phyloP scores from a whole-genome alignment of 2,888 invertebrate genomes.

The Cordilura impudica region DNA sequence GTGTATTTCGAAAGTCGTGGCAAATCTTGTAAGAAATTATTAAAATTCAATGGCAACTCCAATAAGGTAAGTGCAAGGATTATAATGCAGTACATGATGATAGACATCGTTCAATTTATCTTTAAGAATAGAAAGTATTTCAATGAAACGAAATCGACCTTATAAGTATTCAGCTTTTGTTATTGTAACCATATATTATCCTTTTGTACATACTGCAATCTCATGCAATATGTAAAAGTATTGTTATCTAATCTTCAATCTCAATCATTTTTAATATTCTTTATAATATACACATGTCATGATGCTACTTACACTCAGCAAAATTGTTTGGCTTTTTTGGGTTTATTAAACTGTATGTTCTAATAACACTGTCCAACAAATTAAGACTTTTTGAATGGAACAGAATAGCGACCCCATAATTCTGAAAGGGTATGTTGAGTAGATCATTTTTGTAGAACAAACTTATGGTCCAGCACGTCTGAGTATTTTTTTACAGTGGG shows the following conservation, averaged over 20 bases:
- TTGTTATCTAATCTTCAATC: slow-evolving; percentile 54
- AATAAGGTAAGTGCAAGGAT: slow-evolving; percentile 82
- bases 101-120: background rate
- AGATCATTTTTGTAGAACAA: too few relatives aligned
- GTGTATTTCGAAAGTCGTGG: slow-evolving; percentile 88
- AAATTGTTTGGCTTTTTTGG: too few relatives aligned
- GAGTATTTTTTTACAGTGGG: too few relatives aligned
- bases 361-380: too few relatives aligned
- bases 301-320: too few relatives aligned
- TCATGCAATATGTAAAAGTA: slow-evolving; percentile 8
- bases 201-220: background rate
- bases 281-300: background rate
- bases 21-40: slow-evolving; percentile 89
- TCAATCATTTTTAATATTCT: slow-evolving; percentile 36
- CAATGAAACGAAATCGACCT: background rate
- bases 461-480: too few relatives aligned
- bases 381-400: too few relatives aligned
- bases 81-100: background rate
- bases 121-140: background rate
- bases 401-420: too few relatives aligned
- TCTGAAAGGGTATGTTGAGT: too few relatives aligned
- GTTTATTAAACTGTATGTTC: too few relatives aligned
- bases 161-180: background rate
- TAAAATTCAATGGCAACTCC: slow-evolving; percentile 89
- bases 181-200: background rate